Conservation (phyloP, 2,888 invertebrate genomes). For the Hybos culiciformis region DNA sequence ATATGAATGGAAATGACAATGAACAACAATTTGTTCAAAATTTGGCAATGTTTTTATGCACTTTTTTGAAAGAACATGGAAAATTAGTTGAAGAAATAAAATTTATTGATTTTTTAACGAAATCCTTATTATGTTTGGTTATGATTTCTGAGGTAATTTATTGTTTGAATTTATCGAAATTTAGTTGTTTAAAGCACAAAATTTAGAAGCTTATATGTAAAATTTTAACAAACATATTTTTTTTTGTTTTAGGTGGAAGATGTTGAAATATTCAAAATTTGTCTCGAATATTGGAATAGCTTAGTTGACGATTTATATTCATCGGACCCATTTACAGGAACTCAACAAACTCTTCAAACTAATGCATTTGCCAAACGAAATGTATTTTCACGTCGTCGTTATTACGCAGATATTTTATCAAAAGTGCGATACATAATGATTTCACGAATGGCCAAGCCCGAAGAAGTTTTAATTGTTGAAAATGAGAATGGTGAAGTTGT, state of each 20-base stretch:
- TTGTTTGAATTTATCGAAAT: too few species aligned
- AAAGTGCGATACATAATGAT: slow-evolving; percentile 96
- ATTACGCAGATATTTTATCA: slow-evolving; percentile 69
- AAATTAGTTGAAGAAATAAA: slow-evolving; percentile 71
- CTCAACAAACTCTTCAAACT: slow-evolving; percentile 28
- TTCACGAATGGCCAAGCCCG: slow-evolving; percentile 98
- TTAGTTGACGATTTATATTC: slow-evolving; percentile 85
- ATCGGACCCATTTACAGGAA: slow-evolving; percentile 53
- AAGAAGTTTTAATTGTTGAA: slow-evolving; percentile 98
- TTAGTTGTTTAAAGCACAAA: too few species aligned
- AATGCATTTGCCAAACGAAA: slow-evolving; percentile 27
- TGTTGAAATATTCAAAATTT: slow-evolving; percentile 99
- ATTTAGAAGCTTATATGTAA: too few species aligned
- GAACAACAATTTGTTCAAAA: slow-evolving; percentile 99
- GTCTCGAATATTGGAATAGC: slow-evolving; percentile 96
- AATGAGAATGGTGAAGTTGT: slow-evolving; percentile 99
- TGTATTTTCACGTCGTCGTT: slow-evolving; percentile 45
- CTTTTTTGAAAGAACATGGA: slow-evolving; percentile 94
- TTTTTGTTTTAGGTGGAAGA: too few species aligned
- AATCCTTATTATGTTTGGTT: slow-evolving; percentile 74
- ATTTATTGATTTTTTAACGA: slow-evolving; percentile 59
- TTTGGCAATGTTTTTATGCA: slow-evolving; percentile 91
- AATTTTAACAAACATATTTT: too few species aligned
- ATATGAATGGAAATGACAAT: slow-evolving; percentile 83
- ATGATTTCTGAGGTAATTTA: slow-evolving; percentile 93